Percentiles rank a stretch among this genome's conserved stretches.
Conservation (phyloP, 2,888 invertebrate species). For the Oscheius sp. region DNA sequence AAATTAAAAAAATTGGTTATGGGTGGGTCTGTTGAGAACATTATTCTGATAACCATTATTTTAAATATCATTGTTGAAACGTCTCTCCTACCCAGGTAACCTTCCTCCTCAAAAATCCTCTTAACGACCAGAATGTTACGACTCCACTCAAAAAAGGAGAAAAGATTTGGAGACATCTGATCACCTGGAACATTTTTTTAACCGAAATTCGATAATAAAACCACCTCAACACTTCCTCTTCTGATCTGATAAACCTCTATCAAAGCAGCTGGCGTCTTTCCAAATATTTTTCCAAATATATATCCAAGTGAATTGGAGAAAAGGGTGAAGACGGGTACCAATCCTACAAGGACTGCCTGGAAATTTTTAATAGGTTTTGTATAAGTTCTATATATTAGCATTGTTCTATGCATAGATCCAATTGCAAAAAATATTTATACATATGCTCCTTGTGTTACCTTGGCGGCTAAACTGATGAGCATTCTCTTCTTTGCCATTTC, state of each 20-base stretch:
- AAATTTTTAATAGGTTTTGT: background rate
- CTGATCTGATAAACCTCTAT: background rate
- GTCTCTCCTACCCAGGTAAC: background rate
- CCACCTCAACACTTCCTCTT: conserved; percentile 3
- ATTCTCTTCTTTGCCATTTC: conserved; percentile 6
- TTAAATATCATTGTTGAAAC: background rate
- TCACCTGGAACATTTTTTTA: background rate
- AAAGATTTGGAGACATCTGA: conserved; percentile 14
- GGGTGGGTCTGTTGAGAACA: too few species aligned
- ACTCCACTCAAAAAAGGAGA: background rate
- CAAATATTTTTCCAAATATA: background rate
- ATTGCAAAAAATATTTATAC: background rate
- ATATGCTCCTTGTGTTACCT: background rate
- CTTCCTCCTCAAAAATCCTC: background rate
- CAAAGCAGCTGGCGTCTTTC: background rate
- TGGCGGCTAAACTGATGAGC: conserved; percentile 9
- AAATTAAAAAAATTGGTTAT: too few species aligned
- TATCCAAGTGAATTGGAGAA: background rate
- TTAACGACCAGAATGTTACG: conserved; percentile 1
- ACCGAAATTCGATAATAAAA: too few species aligned
- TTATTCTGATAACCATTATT: too few species aligned
- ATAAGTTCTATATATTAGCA: background rate
- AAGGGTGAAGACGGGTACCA: conserved; percentile 8
- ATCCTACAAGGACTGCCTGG: conserved; percentile 1
- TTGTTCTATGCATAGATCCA: background rate